Evolutionary conservation across 2,888 invertebrate genomes (phyloP).

Genomic region (Eustalomyia histrio): DNA sequence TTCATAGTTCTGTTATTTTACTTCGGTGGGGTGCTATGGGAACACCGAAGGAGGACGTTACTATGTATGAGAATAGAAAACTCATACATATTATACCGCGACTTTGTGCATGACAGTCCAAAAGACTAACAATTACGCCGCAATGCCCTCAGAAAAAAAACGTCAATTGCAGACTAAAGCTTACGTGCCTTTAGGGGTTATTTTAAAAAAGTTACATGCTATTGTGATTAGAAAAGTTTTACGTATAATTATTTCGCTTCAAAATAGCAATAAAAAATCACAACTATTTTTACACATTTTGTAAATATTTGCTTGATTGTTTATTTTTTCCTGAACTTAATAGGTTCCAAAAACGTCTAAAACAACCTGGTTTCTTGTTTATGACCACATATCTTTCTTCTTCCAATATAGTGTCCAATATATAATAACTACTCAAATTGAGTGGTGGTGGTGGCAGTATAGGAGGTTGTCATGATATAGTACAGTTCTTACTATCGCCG

Average conservation of each 20-base stretch:
- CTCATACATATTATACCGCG: too few species aligned
- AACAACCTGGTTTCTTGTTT: constrained; percentile 74
- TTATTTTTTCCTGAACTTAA: constrained; percentile 69
- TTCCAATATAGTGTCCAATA: constrained; percentile 75
- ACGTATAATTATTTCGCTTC: background rate
- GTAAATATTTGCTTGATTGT: constrained; percentile 52
- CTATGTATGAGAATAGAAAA: too few species aligned
- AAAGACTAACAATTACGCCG: too few species aligned
- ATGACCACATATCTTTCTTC: constrained; percentile 74
- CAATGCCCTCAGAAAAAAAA: too few species aligned
- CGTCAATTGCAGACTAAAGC: too few species aligned
- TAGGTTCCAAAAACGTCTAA: constrained; percentile 74
- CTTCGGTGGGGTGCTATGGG: too few species aligned
- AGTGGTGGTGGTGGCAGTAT: constrained; percentile 75
- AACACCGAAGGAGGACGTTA: too few species aligned
- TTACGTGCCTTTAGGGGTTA: too few species aligned
- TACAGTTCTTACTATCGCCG: constrained; percentile 88
- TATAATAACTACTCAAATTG: constrained; percentile 75
- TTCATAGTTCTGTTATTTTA: too few species aligned
- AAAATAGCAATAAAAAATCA: background rate
- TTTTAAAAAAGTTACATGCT: too few species aligned
- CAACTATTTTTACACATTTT: constrained; percentile 58
- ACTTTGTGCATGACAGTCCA: too few species aligned
- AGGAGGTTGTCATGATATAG: constrained; percentile 86
- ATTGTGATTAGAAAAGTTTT: background rate